Conservation (phyloP, 2,113 vertebrate genomes). For the Scomber scombrus region DNA sequence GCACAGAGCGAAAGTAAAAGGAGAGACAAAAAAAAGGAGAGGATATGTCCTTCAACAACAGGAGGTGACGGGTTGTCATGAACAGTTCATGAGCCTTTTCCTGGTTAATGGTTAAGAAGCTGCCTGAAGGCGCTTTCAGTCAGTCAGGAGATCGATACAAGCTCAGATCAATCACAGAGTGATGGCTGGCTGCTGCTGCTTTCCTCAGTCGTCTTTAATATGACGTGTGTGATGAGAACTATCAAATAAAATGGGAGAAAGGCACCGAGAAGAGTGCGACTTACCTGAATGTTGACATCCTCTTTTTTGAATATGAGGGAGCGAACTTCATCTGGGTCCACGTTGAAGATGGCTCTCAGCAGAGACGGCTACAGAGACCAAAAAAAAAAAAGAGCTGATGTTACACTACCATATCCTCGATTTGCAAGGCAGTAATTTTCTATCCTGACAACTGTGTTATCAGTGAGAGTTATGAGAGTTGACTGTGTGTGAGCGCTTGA, state of each 20-base stretch:
- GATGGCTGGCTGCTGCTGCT: slow-evolving; percentile 7
- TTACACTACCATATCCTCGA: neutral
- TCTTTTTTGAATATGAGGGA: slow-evolving; percentile 99
- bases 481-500: neutral
- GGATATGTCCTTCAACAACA: neutral
- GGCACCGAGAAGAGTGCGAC: neutral
- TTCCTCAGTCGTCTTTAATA: slow-evolving; percentile 9
- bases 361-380: slow-evolving; percentile 88
- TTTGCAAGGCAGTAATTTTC: slow-evolving; percentile 47
- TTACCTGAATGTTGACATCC: slow-evolving; percentile 98
- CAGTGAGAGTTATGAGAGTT: slow-evolving; percentile 36
- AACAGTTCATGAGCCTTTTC: slow-evolving; percentile 13
- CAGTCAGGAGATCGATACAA: slow-evolving; percentile 40
- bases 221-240: neutral
- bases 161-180: slow-evolving; percentile 37
- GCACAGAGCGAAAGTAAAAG: neutral
- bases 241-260: neutral
- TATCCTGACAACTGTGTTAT: slow-evolving; percentile 46
- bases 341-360: slow-evolving; percentile 98
- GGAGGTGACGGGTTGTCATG: neutral
- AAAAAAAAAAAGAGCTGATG: neutral
- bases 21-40: neutral
- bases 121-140: slow-evolving; percentile 47
- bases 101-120: slow-evolving; percentile 31
- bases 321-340: slow-evolving; percentile 97